A percentile compares a stretch with the other conserved stretches of the same genome.
phyloP scores from a whole-genome alignment of 92 coral and sea anemone genomes.

The Ricordea florida region DNA sequence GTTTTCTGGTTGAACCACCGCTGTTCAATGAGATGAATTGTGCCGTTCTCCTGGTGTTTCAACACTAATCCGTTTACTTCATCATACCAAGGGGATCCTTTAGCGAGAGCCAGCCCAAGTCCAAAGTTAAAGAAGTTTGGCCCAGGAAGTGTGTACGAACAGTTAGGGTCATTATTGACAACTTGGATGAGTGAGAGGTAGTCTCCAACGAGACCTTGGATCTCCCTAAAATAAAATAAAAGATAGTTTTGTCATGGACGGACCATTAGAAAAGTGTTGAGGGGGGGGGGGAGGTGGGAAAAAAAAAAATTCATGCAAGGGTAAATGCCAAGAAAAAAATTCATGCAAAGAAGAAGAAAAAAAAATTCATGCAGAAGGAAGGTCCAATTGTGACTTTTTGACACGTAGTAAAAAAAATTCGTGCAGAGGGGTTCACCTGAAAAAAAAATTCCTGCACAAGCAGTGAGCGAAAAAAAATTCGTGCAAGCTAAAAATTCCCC shows the following conservation, averaged over 20 bases:
- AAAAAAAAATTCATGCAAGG: too few species aligned
- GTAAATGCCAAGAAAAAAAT: too few species aligned
- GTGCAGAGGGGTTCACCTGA: too few species aligned
- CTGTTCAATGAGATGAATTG: slow-evolving; percentile 25
- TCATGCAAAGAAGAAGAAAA: too few species aligned
- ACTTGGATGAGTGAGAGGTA: slow-evolving; percentile 58
- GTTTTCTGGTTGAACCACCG: slow-evolving; percentile 48
- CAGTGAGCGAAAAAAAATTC: too few species aligned
- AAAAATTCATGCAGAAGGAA: too few species aligned
- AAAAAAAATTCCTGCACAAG: too few species aligned
- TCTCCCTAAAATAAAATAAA: slow-evolving; percentile 31
- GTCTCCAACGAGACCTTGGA: slow-evolving; percentile 82
- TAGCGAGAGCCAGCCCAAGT: slow-evolving; percentile 65
- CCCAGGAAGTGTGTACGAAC: slow-evolving; percentile 56
- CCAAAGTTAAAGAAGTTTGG: slow-evolving; percentile 62
- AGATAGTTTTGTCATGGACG: neutral
- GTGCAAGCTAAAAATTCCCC: too few species aligned
- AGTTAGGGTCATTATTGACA: slow-evolving; percentile 47
- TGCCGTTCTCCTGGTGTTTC: slow-evolving; percentile 67
- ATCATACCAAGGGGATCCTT: slow-evolving; percentile 72
- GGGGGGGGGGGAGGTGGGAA: too few species aligned
- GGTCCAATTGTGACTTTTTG: too few species aligned
- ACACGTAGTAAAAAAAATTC: too few species aligned
- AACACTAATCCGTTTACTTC: slow-evolving; percentile 60
- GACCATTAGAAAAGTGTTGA: neutral